A percentile compares a stretch with the other conserved stretches of the same genome.
Evolutionary conservation across 2,797 vertebrate genomes (phyloP).

Genomic region (Siniperca scherzeri): DNA sequence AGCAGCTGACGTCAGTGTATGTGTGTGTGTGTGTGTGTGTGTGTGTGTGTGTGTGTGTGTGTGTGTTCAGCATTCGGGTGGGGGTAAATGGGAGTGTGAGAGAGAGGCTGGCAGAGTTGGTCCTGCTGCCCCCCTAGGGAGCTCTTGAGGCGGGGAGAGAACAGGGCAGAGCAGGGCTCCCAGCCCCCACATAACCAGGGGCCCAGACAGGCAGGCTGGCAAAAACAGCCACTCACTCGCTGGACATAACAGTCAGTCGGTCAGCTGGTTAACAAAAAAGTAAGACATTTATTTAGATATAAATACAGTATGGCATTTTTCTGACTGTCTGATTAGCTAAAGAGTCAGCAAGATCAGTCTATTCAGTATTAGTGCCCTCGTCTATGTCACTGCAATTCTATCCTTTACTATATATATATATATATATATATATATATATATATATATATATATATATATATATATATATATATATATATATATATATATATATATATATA

Average conservation of each 20-base stretch:
- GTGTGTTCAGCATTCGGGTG: slow-evolving; percentile 52
- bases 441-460: not conserved
- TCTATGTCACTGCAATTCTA: not conserved
- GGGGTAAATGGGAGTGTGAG: slow-evolving; percentile 94
- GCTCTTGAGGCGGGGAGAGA: slow-evolving; percentile 93
- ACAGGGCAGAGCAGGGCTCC: slow-evolving; percentile 70
- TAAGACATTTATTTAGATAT: not conserved
- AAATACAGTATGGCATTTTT: not conserved
- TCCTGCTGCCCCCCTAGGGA: slow-evolving; percentile 88
- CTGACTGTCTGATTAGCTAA: not conserved
- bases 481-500: not conserved
- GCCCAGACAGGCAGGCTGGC: slow-evolving; percentile 49
- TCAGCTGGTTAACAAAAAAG: slow-evolving; percentile 11
- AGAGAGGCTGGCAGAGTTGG: slow-evolving; percentile 97
- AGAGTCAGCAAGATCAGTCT: not conserved
- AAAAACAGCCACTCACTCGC: slow-evolving; percentile 44
- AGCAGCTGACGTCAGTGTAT: slow-evolving; percentile 94
- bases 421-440: not conserved
- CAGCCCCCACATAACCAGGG: slow-evolving; percentile 64
- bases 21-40: slow-evolving; percentile 51
- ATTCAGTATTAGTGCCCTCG: not conserved
- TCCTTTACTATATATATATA: not conserved
- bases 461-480: not conserved
- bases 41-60: slow-evolving; percentile 57
- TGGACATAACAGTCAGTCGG: slow-evolving; percentile 20